phyloP scores from a whole-genome alignment of 1,140 invertebrate species.

The Ruditapes philippinarum region DNA sequence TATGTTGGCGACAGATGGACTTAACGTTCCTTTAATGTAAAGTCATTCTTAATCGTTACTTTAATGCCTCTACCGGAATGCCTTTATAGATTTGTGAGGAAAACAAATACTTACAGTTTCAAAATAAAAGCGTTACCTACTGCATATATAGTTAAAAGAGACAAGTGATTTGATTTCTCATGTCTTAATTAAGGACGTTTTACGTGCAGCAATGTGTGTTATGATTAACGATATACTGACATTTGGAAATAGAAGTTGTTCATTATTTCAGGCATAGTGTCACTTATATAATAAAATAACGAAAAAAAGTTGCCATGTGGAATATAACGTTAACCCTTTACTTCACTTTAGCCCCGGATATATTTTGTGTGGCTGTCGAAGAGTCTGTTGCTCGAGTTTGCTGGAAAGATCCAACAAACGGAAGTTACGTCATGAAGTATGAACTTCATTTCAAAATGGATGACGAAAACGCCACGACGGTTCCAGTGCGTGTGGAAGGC shows the following conservation, averaged over 20 bases:
- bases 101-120: no score
- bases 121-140: no score
- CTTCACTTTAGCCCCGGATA: constrained; percentile 66
- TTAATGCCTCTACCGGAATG: not conserved
- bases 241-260: no score
- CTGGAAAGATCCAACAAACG: constrained; percentile 68
- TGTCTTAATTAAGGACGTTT: no score
- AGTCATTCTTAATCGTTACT: not conserved
- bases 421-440: constrained; percentile 71
- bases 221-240: no score
- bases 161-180: no score
- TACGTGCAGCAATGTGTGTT: no score
- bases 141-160: no score
- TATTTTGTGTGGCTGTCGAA: constrained; percentile 58
- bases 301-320: constrained; percentile 30
- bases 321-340: constrained; percentile 64
- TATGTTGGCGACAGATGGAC: not conserved
- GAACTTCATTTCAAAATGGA: constrained; percentile 62
- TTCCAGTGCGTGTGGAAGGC: constrained; percentile 47
- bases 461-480: constrained; percentile 42
- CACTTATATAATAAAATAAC: no score
- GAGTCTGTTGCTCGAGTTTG: constrained; percentile 52
- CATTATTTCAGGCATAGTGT: no score
- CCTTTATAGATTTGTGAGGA: not conserved
- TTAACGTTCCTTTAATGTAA: not conserved